Percentiles rank a stretch among this genome's conserved stretches.
These are phyloP conservation scores for Axea sp. DNA, from an alignment of 2,888 invertebrate species.

Conservation along the genomic window DNA sequence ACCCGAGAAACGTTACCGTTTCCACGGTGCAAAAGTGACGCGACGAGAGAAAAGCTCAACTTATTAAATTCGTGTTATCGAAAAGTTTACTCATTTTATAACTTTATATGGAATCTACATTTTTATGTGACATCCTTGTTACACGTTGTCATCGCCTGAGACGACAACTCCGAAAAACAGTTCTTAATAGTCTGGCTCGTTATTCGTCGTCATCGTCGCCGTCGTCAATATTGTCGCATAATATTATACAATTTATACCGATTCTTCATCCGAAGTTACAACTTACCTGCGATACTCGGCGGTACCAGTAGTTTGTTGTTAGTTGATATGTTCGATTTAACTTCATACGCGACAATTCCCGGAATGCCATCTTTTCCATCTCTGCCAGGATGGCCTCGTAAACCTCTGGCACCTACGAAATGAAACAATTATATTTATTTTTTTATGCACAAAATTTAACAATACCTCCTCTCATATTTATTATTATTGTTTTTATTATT, in stretches of 20 bases:
- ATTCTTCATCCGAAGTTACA: neutral
- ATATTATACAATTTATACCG: neutral
- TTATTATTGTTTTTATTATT: too few relatives aligned
- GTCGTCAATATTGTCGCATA: neutral
- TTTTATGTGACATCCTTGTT: slow-evolving; percentile 38
- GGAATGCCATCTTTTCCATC: slow-evolving; percentile 88
- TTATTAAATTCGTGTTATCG: slow-evolving; percentile 41
- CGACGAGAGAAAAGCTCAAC: neutral
- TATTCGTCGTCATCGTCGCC: slow-evolving; percentile 18
- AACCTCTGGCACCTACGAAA: too few relatives aligned
- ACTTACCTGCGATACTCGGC: slow-evolving; percentile 89
- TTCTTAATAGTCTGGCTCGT: slow-evolving; percentile 14
- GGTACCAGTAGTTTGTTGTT: slow-evolving; percentile 87
- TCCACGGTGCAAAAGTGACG: neutral
- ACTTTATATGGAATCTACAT: slow-evolving; percentile 35
- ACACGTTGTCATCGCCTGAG: neutral
- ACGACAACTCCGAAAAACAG: neutral
- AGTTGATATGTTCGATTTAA: slow-evolving; percentile 79
- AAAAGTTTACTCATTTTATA: slow-evolving; percentile 43
- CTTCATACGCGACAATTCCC: slow-evolving; percentile 88
- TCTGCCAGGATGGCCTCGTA: slow-evolving; percentile 81
- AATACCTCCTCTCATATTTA: too few relatives aligned
- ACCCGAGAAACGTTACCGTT: slow-evolving; percentile 9
- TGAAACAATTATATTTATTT: too few relatives aligned
- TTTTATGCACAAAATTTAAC: too few relatives aligned